Evolutionary conservation across 2,888 invertebrate genomes (phyloP).

Genomic region (Rhogogaster chlorosoma): DNA sequence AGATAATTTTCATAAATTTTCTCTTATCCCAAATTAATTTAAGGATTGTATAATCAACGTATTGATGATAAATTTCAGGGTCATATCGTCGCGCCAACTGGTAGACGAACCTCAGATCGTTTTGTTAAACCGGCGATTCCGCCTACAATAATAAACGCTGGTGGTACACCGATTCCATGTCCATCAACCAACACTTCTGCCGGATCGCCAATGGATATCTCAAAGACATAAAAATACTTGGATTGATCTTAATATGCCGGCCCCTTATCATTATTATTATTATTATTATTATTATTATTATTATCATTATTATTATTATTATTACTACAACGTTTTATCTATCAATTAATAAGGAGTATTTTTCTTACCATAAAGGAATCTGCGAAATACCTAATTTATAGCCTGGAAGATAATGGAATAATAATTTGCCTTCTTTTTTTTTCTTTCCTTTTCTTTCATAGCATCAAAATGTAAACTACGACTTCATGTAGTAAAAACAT

Average conservation of each 20-base stretch:
- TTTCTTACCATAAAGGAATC: constrained; percentile 8
- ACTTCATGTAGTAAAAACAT: not conserved
- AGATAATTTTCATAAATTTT: not conserved
- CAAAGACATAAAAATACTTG: constrained; percentile 72
- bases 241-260: constrained; percentile 10
- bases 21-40: not conserved
- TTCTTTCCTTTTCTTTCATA: not conserved
- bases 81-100: constrained; percentile 74
- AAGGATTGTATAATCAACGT: too few species aligned
- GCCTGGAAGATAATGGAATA: not conserved
- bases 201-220: constrained; percentile 77
- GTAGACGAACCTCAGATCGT: constrained; percentile 87
- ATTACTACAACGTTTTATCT: constrained; percentile 3
- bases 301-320: constrained; percentile 7
- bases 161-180: constrained; percentile 73
- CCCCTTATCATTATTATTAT: not conserved
- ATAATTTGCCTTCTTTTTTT: not conserved
- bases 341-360: constrained; percentile 18
- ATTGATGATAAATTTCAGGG: constrained; percentile 62
- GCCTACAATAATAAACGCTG: constrained; percentile 80
- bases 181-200: constrained; percentile 67
- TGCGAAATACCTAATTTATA: constrained; percentile 17
- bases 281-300: not conserved
- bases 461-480: not conserved
- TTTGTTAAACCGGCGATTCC: constrained; percentile 94